Percentiles rank a stretch among this genome's conserved stretches.
Evolutionary conservation across 1,140 invertebrate genomes (phyloP).

Genomic region (Drosophila orena): DNA sequence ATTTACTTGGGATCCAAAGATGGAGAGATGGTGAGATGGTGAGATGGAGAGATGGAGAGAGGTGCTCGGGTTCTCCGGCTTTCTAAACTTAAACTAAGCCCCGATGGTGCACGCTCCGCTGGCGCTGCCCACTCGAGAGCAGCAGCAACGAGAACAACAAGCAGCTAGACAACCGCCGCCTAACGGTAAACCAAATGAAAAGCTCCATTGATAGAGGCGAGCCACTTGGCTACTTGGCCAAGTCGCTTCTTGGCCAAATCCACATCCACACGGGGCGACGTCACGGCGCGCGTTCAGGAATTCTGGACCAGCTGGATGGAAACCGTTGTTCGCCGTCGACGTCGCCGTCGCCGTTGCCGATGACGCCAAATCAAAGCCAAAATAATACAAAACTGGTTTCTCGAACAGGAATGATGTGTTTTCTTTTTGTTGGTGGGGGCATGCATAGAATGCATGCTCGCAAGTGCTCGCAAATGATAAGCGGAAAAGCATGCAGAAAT

Average conservation of each 20-base stretch:
- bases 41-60: slow-evolving; percentile 28
- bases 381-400: slow-evolving; percentile 56
- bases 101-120: slow-evolving; percentile 61
- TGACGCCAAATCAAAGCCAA: slow-evolving; percentile 24
- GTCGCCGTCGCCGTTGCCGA: too few species aligned
- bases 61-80: slow-evolving; percentile 57
- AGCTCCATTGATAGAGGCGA: slow-evolving; percentile 58
- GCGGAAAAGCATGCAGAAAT: slow-evolving; percentile 50
- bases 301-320: slow-evolving; percentile 57
- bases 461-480: slow-evolving; percentile 61
- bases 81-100: slow-evolving; percentile 53
- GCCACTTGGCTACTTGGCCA: slow-evolving; percentile 15
- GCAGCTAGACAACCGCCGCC: slow-evolving; percentile 39
- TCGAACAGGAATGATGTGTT: slow-evolving; percentile 37
- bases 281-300: slow-evolving; percentile 68
- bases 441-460: slow-evolving; percentile 18
- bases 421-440: background rate
- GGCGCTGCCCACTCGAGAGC: slow-evolving; percentile 60
- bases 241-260: slow-evolving; percentile 7
- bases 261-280: slow-evolving; percentile 33
- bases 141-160: slow-evolving; percentile 38
- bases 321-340: slow-evolving; percentile 25
- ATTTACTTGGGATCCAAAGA: slow-evolving; percentile 8
- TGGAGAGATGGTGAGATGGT: slow-evolving; percentile 4
- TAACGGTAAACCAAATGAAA: slow-evolving; percentile 78